Evolutionary conservation across 92 coral and sea anemone species (phyloP).

Genomic region (Phenganax marumi): DNA sequence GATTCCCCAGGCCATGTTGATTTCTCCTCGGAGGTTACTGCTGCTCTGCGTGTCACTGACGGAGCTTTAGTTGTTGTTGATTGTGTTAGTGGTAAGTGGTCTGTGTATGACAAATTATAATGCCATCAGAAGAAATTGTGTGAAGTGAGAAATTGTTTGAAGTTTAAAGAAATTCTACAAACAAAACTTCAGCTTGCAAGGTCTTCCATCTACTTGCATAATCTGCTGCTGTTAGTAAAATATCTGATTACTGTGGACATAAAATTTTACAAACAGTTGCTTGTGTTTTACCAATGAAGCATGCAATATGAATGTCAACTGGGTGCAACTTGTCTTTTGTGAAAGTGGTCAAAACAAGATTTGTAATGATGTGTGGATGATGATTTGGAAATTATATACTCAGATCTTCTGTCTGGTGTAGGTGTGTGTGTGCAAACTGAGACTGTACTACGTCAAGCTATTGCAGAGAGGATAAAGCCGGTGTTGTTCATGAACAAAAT

Average conservation of each 20-base stretch:
- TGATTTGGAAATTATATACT: no score
- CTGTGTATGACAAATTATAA: neutral
- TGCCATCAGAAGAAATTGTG: neutral
- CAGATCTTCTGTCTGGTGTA: slow-evolving; percentile 2
- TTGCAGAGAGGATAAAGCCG: slow-evolving; percentile 88
- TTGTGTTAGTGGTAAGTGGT: slow-evolving; percentile 86
- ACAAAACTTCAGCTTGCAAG: no score
- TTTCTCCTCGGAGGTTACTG: slow-evolving; percentile 97
- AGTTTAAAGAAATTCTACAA: no score
- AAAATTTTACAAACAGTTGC: no score
- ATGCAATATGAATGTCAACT: no score
- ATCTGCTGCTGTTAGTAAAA: no score
- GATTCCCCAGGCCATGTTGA: slow-evolving; percentile 99
- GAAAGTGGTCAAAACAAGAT: neutral
- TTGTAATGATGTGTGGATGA: neutral
- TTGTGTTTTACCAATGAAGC: no score
- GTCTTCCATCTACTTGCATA: no score
- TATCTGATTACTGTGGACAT: no score
- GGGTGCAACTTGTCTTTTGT: neutral
- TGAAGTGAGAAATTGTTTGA: no score
- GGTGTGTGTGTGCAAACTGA: slow-evolving; percentile 99
- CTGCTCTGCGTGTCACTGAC: slow-evolving; percentile 98
- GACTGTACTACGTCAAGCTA: slow-evolving; percentile 92
- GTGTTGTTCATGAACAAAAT: slow-evolving; percentile 92
- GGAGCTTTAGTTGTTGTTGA: slow-evolving; percentile 98